A percentile compares a stretch with the other conserved stretches of the same genome.
Evolutionary conservation across 2,113 vertebrate species (phyloP).

Genomic region (Nyctereutes procyonoides): DNA sequence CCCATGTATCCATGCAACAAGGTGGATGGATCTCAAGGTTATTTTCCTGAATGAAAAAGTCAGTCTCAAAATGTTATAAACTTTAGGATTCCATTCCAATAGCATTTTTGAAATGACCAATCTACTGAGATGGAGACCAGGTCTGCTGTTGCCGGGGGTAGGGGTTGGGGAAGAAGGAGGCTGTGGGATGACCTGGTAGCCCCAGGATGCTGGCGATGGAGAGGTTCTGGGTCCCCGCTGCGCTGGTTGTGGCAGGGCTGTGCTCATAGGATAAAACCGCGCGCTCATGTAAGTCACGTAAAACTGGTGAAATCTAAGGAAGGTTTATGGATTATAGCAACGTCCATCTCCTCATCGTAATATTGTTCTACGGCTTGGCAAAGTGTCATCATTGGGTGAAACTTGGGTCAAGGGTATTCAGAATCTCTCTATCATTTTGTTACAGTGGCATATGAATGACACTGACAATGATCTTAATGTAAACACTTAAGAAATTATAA

Average conservation of each 20-base stretch:
- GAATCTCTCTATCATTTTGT: background rate
- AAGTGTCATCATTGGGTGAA: fast-evolving
- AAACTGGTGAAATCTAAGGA: fast-evolving
- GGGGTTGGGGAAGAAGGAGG: fast-evolving
- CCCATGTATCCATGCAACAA: fast-evolving
- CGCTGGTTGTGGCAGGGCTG: fast-evolving
- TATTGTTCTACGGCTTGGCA: fast-evolving
- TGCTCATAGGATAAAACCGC: fast-evolving
- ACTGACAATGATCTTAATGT: too few relatives aligned
- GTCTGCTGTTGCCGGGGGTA: fast-evolving
- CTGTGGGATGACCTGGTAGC: fast-evolving
- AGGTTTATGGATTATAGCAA: fast-evolving
- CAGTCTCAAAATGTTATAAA: fast-evolving
- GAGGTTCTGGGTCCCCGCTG: fast-evolving
- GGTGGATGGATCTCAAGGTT: too few relatives aligned
- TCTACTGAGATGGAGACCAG: background rate
- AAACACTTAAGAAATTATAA: background rate
- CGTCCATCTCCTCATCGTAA: fast-evolving
- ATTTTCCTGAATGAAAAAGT: background rate
- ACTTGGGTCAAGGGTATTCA: fast-evolving
- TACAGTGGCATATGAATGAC: fast-evolving
- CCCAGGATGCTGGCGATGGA: background rate
- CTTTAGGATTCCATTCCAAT: fast-evolving
- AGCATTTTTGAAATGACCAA: background rate
- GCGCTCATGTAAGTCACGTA: fast-evolving